phyloP scores from a whole-genome alignment of 2,113 vertebrate genomes.

The Ancistrus triradiatus region DNA sequence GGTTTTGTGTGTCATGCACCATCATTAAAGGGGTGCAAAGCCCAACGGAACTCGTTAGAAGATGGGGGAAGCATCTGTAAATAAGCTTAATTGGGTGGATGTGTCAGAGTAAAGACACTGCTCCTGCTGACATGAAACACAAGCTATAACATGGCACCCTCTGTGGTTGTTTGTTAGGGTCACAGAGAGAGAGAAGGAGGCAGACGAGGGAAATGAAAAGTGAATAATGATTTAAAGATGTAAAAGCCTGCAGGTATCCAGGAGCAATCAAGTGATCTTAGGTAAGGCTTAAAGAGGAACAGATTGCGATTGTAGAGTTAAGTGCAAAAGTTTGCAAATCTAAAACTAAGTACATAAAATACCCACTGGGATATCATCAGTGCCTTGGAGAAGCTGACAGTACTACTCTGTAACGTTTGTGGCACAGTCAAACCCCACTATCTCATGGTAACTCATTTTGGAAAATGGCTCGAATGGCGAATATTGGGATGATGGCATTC shows the following conservation, averaged over 20 bases:
- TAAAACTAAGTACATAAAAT: too few species aligned
- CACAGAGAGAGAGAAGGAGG: conserved; percentile 21
- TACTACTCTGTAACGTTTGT: too few species aligned
- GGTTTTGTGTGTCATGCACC: conserved; percentile 52
- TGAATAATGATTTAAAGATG: not conserved
- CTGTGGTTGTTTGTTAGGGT: conserved; percentile 57
- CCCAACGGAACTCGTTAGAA: conserved; percentile 76
- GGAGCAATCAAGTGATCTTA: not conserved
- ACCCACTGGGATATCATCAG: too few species aligned
- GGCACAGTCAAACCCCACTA: too few species aligned
- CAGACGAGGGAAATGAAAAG: conserved; percentile 7
- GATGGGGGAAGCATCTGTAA: conserved; percentile 61
- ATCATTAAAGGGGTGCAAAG: conserved; percentile 60
- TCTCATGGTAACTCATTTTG: too few species aligned
- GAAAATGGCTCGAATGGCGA: too few species aligned
- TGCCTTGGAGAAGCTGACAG: too few species aligned
- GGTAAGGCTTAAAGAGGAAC: not conserved
- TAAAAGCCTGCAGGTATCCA: not conserved
- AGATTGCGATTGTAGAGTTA: too few species aligned
- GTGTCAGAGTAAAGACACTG: conserved; percentile 67
- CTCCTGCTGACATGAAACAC: conserved; percentile 59
- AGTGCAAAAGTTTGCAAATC: too few species aligned
- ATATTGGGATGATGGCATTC: too few species aligned
- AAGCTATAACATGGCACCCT: conserved; percentile 52
- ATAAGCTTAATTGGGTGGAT: conserved; percentile 78